These are phyloP conservation scores for Athene noctua DNA, from an alignment of 2,113 vertebrate genomes.

Conservation along the genomic window DNA sequence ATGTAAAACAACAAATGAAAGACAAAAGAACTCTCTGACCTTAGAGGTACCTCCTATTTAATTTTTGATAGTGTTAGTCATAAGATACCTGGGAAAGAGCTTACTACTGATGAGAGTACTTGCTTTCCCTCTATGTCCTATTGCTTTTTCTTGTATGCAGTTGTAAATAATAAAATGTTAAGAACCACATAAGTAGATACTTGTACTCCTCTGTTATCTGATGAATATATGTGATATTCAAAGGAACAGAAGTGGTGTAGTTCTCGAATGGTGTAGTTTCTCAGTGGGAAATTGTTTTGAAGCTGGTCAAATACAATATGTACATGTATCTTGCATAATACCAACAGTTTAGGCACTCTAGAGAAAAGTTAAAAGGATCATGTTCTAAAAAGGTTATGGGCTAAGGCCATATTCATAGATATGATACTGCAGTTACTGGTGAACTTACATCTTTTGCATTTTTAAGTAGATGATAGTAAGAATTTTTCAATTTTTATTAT, in stretches of 20 bases:
- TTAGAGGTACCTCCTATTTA: neutral
- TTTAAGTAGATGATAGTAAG: neutral
- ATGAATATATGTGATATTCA: neutral
- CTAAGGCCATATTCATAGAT: neutral
- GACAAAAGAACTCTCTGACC: neutral
- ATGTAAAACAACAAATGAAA: neutral
- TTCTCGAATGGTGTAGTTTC: too few species aligned
- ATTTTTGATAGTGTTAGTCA: neutral
- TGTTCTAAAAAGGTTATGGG: neutral
- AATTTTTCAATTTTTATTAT: neutral
- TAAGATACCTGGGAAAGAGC: neutral
- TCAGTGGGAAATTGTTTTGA: neutral
- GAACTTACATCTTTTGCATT: neutral
- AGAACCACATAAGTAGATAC: neutral
- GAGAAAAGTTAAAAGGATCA: neutral
- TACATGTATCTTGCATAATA: neutral
- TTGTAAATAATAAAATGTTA: neutral
- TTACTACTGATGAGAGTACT: neutral
- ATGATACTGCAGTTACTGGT: neutral
- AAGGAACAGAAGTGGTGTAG: neutral
- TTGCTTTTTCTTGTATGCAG: neutral
- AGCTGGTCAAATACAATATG: neutral
- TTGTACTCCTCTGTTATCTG: neutral
- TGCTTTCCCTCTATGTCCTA: neutral
- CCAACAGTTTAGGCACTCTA: neutral